Conservation (phyloP, 2,113 vertebrate species). For the Rhegmatorhina hoffmannsi region DNA sequence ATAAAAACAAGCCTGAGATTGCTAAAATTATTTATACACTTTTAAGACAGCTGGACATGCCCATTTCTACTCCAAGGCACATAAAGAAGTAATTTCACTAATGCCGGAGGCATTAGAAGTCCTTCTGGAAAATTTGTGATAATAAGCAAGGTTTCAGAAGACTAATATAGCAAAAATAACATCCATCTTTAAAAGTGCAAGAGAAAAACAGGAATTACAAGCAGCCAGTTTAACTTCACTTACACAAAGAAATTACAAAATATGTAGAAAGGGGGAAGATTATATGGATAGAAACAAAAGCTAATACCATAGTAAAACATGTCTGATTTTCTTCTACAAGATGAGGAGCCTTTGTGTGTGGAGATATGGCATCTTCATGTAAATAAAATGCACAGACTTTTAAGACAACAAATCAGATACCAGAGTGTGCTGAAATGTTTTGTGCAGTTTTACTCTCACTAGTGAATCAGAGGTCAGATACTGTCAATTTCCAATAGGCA, state of each 20-base stretch:
- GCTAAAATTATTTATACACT: neutral
- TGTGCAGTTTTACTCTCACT: neutral
- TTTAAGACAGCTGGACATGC: neutral
- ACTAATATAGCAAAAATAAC: neutral
- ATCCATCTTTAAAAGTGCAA: neutral
- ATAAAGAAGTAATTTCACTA: neutral
- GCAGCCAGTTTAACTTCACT: neutral
- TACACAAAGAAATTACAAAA: neutral
- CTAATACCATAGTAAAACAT: accelerated
- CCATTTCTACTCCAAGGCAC: neutral
- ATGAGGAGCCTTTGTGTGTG: neutral
- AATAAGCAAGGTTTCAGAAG: neutral
- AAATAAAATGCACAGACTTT: neutral
- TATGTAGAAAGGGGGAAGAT: neutral
- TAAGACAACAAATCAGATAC: neutral
- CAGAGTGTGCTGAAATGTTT: neutral
- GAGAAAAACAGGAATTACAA: neutral
- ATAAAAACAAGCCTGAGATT: neutral
- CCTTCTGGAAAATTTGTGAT: neutral
- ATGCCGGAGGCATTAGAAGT: neutral
- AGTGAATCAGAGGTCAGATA: neutral
- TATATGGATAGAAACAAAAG: neutral
- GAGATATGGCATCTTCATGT: neutral
- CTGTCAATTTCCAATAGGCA: neutral
- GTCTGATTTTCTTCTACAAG: neutral